Conservation (phyloP, 2,888 invertebrate genomes). For the Leucophenga maculata region DNA sequence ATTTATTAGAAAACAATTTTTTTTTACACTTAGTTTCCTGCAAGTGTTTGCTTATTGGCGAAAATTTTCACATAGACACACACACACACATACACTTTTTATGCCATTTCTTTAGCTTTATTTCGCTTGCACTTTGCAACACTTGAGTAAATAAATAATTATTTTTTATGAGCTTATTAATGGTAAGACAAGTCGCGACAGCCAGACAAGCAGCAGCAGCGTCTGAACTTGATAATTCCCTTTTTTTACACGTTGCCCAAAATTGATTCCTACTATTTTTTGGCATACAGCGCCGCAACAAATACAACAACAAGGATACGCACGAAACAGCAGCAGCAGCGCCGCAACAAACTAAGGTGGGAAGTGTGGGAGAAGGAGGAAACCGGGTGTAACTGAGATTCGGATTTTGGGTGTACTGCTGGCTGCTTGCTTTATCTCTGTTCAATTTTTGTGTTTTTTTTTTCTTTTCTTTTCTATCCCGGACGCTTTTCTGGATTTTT, state of each 20-base stretch:
- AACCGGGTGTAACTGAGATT: too few species aligned
- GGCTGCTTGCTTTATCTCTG: too few species aligned
- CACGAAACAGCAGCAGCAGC: too few species aligned
- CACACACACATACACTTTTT: constrained; percentile 1
- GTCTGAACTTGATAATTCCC: constrained; percentile 9
- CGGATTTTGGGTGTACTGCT: too few species aligned
- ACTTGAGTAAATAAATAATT: too few species aligned
- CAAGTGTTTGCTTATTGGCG: constrained; percentile 20
- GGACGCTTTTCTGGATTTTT: not conserved
- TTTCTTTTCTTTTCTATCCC: not conserved
- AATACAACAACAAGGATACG: not conserved
- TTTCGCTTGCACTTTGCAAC: not conserved
- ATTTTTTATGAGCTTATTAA: too few species aligned
- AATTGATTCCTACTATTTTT: constrained; percentile 31
- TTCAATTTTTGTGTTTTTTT: not conserved
- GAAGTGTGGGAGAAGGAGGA: too few species aligned
- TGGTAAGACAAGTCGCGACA: too few species aligned
- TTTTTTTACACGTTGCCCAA: not conserved
- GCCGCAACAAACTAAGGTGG: too few species aligned
- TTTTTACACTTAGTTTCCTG: constrained; percentile 24
- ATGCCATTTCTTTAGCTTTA: constrained; percentile 8
- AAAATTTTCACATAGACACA: not conserved
- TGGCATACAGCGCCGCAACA: not conserved
- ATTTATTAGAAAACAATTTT: constrained; percentile 29
- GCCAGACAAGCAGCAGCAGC: not conserved